Evolutionary conservation across 2,888 invertebrate species (phyloP).

Genomic region (Cataglyphis rosenhaueri): DNA sequence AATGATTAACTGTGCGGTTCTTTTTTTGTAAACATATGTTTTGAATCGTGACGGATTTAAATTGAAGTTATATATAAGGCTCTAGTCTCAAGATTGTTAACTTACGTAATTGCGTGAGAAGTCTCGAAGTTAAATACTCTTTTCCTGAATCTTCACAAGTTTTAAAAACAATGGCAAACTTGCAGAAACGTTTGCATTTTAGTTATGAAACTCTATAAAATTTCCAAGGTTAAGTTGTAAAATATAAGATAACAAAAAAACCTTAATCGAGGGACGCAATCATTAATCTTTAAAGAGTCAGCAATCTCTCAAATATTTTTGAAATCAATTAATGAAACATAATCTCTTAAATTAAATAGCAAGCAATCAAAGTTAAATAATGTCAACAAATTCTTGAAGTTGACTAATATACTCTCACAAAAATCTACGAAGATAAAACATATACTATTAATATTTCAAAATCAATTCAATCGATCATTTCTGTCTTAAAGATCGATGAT

Average conservation of each 20-base stretch:
- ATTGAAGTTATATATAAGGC: not conserved
- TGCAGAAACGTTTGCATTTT: not conserved
- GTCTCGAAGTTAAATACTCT: not conserved
- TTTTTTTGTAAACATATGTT: not conserved
- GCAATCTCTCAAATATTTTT: not conserved
- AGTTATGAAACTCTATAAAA: not conserved
- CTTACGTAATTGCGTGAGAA: not conserved
- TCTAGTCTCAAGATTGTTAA: not conserved
- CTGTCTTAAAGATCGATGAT: conserved; percentile 87
- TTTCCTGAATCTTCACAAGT: not conserved
- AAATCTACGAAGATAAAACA: not conserved
- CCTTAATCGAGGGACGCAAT: not conserved
- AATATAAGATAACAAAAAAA: not conserved
- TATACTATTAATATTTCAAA: not conserved
- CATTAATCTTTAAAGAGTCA: not conserved
- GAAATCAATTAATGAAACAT: not conserved
- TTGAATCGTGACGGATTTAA: not conserved
- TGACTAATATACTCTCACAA: not conserved
- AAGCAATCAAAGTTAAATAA: not conserved
- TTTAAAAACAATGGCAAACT: not conserved
- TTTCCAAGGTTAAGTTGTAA: not conserved
- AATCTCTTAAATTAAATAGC: not conserved
- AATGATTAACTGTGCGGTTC: conserved; percentile 24
- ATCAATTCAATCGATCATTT: conserved; percentile 22
- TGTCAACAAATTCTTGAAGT: not conserved